Base-by-base conservation (phyloP, 2,797 vertebrate species). In the Zonotrichia albicollis region DNA sequence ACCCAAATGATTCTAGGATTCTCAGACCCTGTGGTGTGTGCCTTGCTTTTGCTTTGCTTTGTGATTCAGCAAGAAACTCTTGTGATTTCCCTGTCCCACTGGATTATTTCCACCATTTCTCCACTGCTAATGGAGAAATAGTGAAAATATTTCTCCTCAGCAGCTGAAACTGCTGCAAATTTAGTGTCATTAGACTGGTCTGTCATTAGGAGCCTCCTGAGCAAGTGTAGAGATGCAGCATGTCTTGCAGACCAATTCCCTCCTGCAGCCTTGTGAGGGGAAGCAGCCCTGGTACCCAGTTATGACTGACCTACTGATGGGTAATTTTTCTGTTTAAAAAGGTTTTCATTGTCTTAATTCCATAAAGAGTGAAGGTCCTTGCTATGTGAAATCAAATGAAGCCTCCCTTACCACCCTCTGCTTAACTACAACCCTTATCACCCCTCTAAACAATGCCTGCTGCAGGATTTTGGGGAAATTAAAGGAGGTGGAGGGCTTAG, bases 331-430 rank as follows among this genome's bases (percentile, higher is more conserved):
- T 87, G 7, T 50, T 87, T 80, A 22, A 45, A 84, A 91, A 54
- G 18, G 15, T 54, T 79, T 80, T 87, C 8, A 20, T 46, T 55
- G 46, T 55, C 11, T 50, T 64, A 43, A n/a, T 70, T 83, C 53
- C 55, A n/a, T 26, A 20, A 9, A 82, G 60, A 65, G 19, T 4
- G 30, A 73, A 91, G 43, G 10, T 61, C 30, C 55, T 79, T 76
- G 34, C 66, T 50, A 9, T 0, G 0, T 65, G 60, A 42, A 61
- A 72, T 20, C 25, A 82, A 70, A 36, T 2, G 1, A 36, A 60
- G 20, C 9, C 34, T 87, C 42, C 48, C 46, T 30, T 10, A 65
- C 17, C 58, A 22, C 27, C 8, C 48, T 13, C 36, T 67, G 60
- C 68, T 40, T 77, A 58, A 46, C 6, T 43, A 12, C 51, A 66